Percentiles rank a stretch among this genome's conserved stretches.
Conservation (phyloP, 2,797 vertebrate genomes). For the Pangasius macronema region DNA sequence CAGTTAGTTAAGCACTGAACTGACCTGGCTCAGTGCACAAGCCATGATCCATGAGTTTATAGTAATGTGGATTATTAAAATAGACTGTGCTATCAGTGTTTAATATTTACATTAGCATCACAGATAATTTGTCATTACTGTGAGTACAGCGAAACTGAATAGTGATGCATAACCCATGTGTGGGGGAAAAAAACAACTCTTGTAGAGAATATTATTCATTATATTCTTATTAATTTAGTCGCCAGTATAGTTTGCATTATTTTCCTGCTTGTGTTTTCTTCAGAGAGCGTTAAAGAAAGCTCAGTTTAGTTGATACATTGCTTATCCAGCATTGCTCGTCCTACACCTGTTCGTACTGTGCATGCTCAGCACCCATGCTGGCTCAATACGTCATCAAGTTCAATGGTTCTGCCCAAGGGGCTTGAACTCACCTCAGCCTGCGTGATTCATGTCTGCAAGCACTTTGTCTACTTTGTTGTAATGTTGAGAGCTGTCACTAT, state of each 20-base stretch:
- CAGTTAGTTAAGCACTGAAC: constrained; percentile 28
- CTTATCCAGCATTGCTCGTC: constrained; percentile 23
- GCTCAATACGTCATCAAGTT: constrained; percentile 42
- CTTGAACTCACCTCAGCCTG: constrained; percentile 37
- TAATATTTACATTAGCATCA: constrained; percentile 35
- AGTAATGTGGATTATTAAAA: constrained; percentile 24
- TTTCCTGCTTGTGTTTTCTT: background rate
- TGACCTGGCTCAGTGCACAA: constrained; percentile 43
- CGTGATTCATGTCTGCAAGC: constrained; percentile 34
- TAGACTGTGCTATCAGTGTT: constrained; percentile 35
- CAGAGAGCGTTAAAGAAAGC: background rate
- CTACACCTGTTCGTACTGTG: background rate
- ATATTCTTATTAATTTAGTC: background rate
- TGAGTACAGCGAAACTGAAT: background rate
- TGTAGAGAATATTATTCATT: background rate
- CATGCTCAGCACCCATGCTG: constrained; percentile 36
- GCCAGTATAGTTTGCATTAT: background rate
- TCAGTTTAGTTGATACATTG: constrained; percentile 20
- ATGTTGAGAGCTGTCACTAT: constrained; percentile 45
- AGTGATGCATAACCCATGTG: background rate
- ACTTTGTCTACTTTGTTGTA: constrained; percentile 56
- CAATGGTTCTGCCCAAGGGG: constrained; percentile 46
- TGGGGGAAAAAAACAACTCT: background rate
- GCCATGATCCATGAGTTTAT: constrained; percentile 43
- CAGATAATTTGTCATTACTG: background rate